Conservation (phyloP, 2,888 invertebrate genomes). For the Eupithecia centaureata region DNA sequence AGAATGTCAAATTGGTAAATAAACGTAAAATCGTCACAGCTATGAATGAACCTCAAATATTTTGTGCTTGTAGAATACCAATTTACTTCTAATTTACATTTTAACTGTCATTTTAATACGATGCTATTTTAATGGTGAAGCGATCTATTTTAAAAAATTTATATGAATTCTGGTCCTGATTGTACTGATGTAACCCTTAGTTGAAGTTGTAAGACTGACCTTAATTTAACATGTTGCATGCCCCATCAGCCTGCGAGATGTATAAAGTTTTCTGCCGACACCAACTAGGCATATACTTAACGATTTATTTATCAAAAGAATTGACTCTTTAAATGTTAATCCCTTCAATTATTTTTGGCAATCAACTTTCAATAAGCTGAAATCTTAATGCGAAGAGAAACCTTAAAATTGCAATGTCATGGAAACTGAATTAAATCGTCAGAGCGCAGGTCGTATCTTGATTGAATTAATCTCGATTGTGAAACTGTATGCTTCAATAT, state of each 20-base stretch:
- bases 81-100: no score
- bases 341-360: slow-evolving; percentile 32
- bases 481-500: slow-evolving; percentile 28
- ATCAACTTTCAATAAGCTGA: slow-evolving; percentile 36
- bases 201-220: neutral
- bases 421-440: slow-evolving; percentile 40
- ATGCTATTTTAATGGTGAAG: no score
- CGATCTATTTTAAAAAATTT: no score
- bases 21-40: no score
- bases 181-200: neutral
- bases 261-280: neutral
- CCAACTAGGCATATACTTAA: neutral
- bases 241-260: neutral
- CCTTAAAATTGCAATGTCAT: slow-evolving; percentile 40
- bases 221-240: neutral
- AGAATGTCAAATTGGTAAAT: no score
- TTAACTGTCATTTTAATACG: no score
- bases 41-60: no score
- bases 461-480: slow-evolving; percentile 34
- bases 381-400: slow-evolving; percentile 35
- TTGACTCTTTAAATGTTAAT: slow-evolving; percentile 19
- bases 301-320: slow-evolving; percentile 1
- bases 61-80: no score
- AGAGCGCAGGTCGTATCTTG: slow-evolving; percentile 32
- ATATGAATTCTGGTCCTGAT: no score